Evolutionary conservation across 1,140 invertebrate genomes (phyloP), one percentile per base, ranked within the genome.

Genomic region (Marisa cornuarietis): DNA sequence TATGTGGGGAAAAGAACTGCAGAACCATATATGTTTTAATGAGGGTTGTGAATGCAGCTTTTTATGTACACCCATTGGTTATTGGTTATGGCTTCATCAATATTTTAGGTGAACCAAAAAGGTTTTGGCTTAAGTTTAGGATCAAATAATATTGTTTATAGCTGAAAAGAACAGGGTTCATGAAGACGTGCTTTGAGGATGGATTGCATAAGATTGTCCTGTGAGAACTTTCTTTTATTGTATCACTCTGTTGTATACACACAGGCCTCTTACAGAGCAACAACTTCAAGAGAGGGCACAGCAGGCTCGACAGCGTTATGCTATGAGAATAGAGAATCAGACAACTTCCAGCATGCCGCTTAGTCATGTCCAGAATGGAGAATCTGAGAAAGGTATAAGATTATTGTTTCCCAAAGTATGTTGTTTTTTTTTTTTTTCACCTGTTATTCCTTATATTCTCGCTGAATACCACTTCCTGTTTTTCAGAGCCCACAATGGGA

Each of bases 251-350:
- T 95, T 1, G 20, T 68, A 52, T 31, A 73, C 22, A 77, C 63
- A 61, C 80, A 95, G 95, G 87, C 92, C 93, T 5, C 89, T 98
- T 54, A 96, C 95, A 1, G 87, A 89, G 0, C 94, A 95, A 88
- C 96, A 98, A 90, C 93, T 98, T 87, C 92, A 93, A 18, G 83
- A 93, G 52, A 92, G 95, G 82, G 92, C 94, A 83, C 95, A 96
- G 87, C 91, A 93, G 73, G 95, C 95, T 2, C 92, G 94, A 80
- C 92, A 94, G 74, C 84, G 87, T 63, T 85, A 88, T 83, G 79
- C 84, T 16, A 83, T 81, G 51, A 85, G 77, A 54, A 76, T 85
- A 72, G 69, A 71, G 69, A 71, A 18, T 16, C 20, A 71, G 69
- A 71, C 26, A 71, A 20, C 24, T 69, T 69, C 16, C 69, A 71